Percentiles rank a stretch among this genome's conserved stretches.
These are phyloP conservation scores for Drosophila paranaensis DNA, from an alignment of 2,888 invertebrate species.

Conservation along the genomic window DNA sequence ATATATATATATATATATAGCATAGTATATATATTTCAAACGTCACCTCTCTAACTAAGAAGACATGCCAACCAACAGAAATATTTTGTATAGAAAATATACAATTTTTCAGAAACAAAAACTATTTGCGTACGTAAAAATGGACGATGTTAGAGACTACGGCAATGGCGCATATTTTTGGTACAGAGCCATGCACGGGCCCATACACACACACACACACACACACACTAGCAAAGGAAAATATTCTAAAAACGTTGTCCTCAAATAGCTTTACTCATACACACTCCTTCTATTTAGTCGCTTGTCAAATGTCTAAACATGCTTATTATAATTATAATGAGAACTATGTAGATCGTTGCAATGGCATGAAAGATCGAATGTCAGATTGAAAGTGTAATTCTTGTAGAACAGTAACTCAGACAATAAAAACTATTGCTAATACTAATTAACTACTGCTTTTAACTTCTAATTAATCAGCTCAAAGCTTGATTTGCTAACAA, in stretches of 20 bases:
- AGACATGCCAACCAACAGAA: conserved; percentile 63
- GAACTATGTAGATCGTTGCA: conserved; percentile 24
- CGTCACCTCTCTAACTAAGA: conserved; percentile 57
- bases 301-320: conserved; percentile 57
- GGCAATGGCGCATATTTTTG: conserved; percentile 68
- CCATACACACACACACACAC: conserved; percentile 18
- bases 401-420: neutral
- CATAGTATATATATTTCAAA: conserved; percentile 59
- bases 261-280: conserved; percentile 57
- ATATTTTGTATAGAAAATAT: conserved; percentile 59
- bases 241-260: conserved; percentile 63
- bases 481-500: neutral
- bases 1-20: conserved; percentile 16
- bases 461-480: no score
- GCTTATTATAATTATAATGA: conserved; percentile 58
- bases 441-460: neutral
- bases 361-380: conserved; percentile 37
- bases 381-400: conserved; percentile 7
- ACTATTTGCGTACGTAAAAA: conserved; percentile 70
- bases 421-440: neutral
- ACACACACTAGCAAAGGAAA: conserved; percentile 41
- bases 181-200: conserved; percentile 63
- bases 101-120: conserved; percentile 68
- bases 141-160: conserved; percentile 68
- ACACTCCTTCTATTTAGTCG: conserved; percentile 60